phyloP scores from a whole-genome alignment of 2,113 vertebrate species.

The Rhombomys opimus region DNA sequence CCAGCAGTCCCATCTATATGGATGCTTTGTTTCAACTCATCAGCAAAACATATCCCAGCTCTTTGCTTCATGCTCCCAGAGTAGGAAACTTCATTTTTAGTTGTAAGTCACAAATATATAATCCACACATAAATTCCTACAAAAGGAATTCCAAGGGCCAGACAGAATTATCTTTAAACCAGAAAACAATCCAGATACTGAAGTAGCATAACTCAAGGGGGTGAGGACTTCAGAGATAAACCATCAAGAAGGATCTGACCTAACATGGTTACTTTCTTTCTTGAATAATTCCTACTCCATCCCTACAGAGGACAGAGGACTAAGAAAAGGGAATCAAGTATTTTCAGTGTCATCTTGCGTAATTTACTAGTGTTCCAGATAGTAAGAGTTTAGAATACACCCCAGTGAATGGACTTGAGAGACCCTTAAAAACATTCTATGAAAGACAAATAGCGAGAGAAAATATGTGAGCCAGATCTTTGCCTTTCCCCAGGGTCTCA shows the following conservation, averaged over 20 bases:
- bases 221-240: not conserved
- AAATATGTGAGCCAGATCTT: not conserved
- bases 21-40: constrained; percentile 46
- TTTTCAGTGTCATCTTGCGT: constrained; percentile 31
- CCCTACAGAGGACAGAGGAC: constrained; percentile 38
- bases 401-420: not conserved
- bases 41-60: constrained; percentile 23
- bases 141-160: constrained; percentile 40
- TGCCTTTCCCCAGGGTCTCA: not conserved
- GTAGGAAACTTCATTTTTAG: constrained; percentile 36
- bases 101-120: constrained; percentile 45
- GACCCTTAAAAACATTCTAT: not conserved
- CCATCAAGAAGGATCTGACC: constrained; percentile 10
- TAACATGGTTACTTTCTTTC: constrained; percentile 48
- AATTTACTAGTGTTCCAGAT: not conserved
- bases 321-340: constrained; percentile 28
- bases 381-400: constrained; percentile 32
- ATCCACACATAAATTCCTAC: constrained; percentile 39
- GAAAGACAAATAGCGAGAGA: constrained; percentile 9
- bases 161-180: not conserved
- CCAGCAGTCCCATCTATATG: not conserved
- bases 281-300: constrained; percentile 38
- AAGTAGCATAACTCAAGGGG: not conserved
- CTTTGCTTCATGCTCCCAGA: constrained; percentile 50
- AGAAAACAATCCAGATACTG: constrained; percentile 14